A percentile compares a stretch with the other conserved stretches of the same genome.
Conservation (phyloP, 2,888 invertebrate species). For the Cheilosia soror region DNA sequence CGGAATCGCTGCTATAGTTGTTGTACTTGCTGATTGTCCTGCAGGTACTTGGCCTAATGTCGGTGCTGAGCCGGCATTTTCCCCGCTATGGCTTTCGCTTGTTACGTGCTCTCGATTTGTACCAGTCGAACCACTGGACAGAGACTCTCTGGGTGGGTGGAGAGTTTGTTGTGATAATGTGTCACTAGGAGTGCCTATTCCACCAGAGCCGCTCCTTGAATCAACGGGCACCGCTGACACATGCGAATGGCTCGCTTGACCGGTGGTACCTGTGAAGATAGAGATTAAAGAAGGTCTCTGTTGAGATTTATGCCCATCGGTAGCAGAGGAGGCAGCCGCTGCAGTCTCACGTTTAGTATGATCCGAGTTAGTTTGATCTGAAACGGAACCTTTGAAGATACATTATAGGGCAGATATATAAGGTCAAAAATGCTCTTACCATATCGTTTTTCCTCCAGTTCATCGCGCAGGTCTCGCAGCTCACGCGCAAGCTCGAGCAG, state of each 20-base stretch:
- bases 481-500: constrained; percentile 94
- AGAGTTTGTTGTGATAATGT: constrained; percentile 84
- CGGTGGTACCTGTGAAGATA: constrained; percentile 86
- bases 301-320: constrained; percentile 85
- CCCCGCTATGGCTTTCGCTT: constrained; percentile 83
- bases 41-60: constrained; percentile 78
- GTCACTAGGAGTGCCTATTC: constrained; percentile 83
- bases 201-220: constrained; percentile 83
- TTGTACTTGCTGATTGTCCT: constrained; percentile 78
- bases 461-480: constrained; percentile 93
- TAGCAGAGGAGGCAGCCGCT: constrained; percentile 83
- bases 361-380: constrained; percentile 82
- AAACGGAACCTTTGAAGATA: constrained; percentile 58
- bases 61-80: constrained; percentile 80
- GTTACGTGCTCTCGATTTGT: constrained; percentile 82
- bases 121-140: constrained; percentile 87
- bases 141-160: constrained; percentile 85
- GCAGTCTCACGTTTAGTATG: constrained; percentile 83
- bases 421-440: constrained; percentile 77
- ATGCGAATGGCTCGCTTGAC: constrained; percentile 83
- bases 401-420: constrained; percentile 7
- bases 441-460: constrained; percentile 89
- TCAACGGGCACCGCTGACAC: constrained; percentile 83
- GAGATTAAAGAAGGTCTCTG: constrained; percentile 89
- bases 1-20: constrained; percentile 79